Base-by-base conservation (phyloP, 1,140 invertebrate genomes). In the Batillaria attramentaria region DNA sequence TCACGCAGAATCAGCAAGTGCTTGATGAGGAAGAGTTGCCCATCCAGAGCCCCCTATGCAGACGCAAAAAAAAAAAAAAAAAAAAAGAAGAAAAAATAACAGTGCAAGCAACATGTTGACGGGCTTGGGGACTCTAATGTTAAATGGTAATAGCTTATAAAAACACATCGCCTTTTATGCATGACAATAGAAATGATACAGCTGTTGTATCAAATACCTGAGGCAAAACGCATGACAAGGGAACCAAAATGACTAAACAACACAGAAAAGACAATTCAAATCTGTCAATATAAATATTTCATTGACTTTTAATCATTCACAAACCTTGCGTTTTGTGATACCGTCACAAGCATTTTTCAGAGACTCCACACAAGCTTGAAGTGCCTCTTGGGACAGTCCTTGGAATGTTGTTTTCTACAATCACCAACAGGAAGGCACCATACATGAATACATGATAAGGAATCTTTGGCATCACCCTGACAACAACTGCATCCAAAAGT, bases 11-110 rank as follows among this genome's bases (percentile, higher is more conserved):
- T 99, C 3, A 99, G 92, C 60, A 99, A 91, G 92, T 99, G 98
- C 91, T 99, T 99, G 43, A 99, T 97, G 91, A 99, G 95, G 91
- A 99, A 99, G 10, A 99, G 92, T 87, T 97, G 94, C 0, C 96
- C 97, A 92, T 99, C 98, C n/a, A 98, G 92, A 8, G 92, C 73
- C 31, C 54, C 10, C 73, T 75, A 31, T 8, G 33, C 1, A 62
- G 24, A 62, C 2, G 69, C 62, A 43, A 20, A 35, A 77, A 46
- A 69, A 39, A 46, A 37, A 2, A 10, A 65, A 65, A 33, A 16
- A 65, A 65, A 33, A 33, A 70, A 39, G 5, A 31, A 13, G 28
- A 70, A 31, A 70, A 70, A 24, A 39, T 16, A 35, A 6, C 31
- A 10, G 46, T 57, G 46, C 3, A 24, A 69, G 24, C 41, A 50